Percentiles rank a stretch among this genome's conserved stretches.
These are phyloP conservation scores for Mystacides longicornis DNA, from an alignment of 2,888 invertebrate species.

Conservation along the genomic window DNA sequence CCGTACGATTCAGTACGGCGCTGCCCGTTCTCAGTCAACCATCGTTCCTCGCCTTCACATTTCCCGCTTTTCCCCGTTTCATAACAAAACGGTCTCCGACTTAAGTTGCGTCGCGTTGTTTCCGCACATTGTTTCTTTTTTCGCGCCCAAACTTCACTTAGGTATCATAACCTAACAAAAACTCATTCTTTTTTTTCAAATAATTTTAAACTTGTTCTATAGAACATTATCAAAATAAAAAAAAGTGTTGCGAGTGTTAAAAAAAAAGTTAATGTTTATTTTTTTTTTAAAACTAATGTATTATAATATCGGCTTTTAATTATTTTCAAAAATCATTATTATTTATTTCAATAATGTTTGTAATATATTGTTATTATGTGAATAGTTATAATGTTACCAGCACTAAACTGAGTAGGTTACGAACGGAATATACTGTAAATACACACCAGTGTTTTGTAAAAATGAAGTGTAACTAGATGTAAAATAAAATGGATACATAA, in stretches of 20 bases:
- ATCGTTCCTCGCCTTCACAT: conserved; percentile 5
- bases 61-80: conserved; percentile 13
- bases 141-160: background rate
- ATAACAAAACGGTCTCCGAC: background rate
- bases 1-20: conserved; percentile 14
- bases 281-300: background rate
- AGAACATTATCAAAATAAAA: background rate
- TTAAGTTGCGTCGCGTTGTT: background rate
- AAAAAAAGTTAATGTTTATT: background rate
- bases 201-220: background rate
- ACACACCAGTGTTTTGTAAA: conserved; percentile 1
- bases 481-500: conserved; percentile 1
- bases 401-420: background rate
- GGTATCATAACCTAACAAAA: background rate
- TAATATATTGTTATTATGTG: background rate
- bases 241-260: background rate
- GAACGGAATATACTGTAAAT: background rate
- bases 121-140: background rate
- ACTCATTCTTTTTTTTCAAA: background rate
- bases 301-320: background rate
- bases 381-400: background rate
- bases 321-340: too few species aligned
- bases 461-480: background rate
- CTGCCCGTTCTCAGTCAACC: conserved; percentile 15
- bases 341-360: background rate